Evolutionary conservation across 2,113 vertebrate genomes (phyloP), one percentile per base, ranked within the genome.

Genomic region (Toxotes jaculatrix): DNA sequence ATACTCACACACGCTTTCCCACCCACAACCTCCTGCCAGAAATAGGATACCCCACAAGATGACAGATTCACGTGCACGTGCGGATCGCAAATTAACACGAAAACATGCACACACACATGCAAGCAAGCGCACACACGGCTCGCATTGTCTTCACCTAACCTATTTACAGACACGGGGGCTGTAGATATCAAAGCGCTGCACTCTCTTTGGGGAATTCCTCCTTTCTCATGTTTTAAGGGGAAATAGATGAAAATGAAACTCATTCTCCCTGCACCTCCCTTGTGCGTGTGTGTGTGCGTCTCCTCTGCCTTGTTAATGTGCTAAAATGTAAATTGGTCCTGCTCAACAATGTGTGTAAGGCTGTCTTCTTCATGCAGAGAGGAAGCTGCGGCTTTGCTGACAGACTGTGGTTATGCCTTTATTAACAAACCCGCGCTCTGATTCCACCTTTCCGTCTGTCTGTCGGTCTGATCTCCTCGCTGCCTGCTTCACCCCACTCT

Each of bases 101-200:
- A 81, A 64, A 36, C 61, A 63, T 10, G 21, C 45, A 36, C 34
- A 66, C 16, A 72, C 47, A 69, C 70, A 56, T 31, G 12, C 12
- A 11, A 23, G 27, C n/a, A n/a, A n/a, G n/a, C n/a, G n/a, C 53
- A 27, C 53, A 56, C 27, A 12, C 7, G 60, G 36, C 36, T 51
- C 34, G 49, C 53, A 56, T 67, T 68, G 32, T 76, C 73, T 87
- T 84, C 83, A 83, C 79, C 86, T 84, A 87, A 89, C 88, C 93
- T 93, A 94, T 94, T 92, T 93, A 89, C 86, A 94, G 90, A 91
- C 79, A 74, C 80, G 51, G 72, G 80, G 82, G n/a, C 83, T 79
- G 84, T 13, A 71, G 79, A 93, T 91, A 93, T 95, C 91, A 94
- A 93, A 93, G 87, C 72, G 1, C 42, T 56, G 70, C 27, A 1